Evolutionary conservation across 2,888 invertebrate species (phyloP), one percentile per base, ranked within the genome.

Genomic region (Melipona beecheii): DNA sequence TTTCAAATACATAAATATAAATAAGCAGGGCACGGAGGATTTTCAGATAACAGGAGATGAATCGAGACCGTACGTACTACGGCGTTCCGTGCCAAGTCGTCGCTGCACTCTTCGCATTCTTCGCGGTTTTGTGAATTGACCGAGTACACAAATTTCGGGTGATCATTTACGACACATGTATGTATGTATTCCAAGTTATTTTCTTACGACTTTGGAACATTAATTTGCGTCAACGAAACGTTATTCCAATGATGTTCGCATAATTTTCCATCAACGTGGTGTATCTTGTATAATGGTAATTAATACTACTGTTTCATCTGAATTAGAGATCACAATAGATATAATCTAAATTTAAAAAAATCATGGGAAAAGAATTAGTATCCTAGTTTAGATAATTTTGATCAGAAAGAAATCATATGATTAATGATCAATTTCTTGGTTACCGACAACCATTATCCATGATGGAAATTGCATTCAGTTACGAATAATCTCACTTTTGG

Each of bases 1-100:
- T 76, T 75, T 76, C 81, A 74, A 77, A 82, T 75, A 65, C 75
- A 82, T 81, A 84, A 82, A 84, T 84, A 82, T 77, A 75, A 82
- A 82, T 82, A 84, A 82, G 74, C 70, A 75, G 82, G 74, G 13
- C 83, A 31, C 31, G n/a, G 50, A 36, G 56, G n/a, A 65, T 81
- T 77, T 84, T 71, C 66, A 74, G 74, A 84, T 82, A 82, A 74
- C 74, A 62, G 43, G 62, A 62, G 65, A 77, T 82, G 82, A 84
- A 84, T 77, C 74, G 56, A 52, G 43, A 70, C 24, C 49, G 54
- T 54, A 71, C 65, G 72, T 76, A 82, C 71, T 70, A 77, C 54
- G 36, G 27, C 4, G 27, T 15, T 31, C 60, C 9, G 54, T 83
- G 82, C 82, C 82, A 83, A 83, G 56, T 62, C 75, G 56, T 60